Percentiles rank a stretch among this genome's conserved stretches.
Evolutionary conservation across 2,888 invertebrate genomes (phyloP).

Genomic region (Psococerastis gibbosa): DNA sequence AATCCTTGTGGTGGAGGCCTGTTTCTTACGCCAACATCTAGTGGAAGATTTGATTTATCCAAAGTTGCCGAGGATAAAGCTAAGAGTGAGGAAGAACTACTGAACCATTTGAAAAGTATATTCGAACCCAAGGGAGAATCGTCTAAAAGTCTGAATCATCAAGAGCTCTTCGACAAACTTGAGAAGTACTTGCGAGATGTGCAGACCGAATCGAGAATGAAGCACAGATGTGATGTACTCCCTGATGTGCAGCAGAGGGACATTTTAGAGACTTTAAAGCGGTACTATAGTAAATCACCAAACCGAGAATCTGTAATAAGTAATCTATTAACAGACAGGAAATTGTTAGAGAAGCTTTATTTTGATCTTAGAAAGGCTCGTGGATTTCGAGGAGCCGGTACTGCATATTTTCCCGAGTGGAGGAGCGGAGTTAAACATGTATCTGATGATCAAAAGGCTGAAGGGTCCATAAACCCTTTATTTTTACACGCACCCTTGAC

Average conservation of each 20-base stretch:
- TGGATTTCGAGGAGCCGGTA: conserved; percentile 26
- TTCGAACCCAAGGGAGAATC: conserved; percentile 24
- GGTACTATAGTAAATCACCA: conserved; percentile 44
- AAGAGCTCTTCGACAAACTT: conserved; percentile 42
- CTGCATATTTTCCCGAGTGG: conserved; percentile 13
- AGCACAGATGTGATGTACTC: conserved; percentile 7
- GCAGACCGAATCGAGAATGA: conserved; percentile 13
- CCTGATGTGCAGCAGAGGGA: conserved; percentile 34
- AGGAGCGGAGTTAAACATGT: conserved; percentile 1
- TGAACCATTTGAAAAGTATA: conserved; percentile 42
- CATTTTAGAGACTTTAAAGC: conserved; percentile 42
- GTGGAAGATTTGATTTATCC: conserved; percentile 46
- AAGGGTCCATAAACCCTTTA: conserved; percentile 9
- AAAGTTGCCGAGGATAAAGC: conserved; percentile 44
- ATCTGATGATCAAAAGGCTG: conserved; percentile 1
- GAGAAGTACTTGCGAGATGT: conserved; percentile 35
- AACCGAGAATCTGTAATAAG: conserved; percentile 50
- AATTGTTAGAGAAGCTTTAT: conserved; percentile 49
- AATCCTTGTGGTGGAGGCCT: conserved; percentile 25
- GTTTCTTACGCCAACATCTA: conserved; percentile 27
- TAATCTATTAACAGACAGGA: conserved; percentile 51
- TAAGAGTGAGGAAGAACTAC: conserved; percentile 41
- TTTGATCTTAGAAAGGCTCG: conserved; percentile 51
- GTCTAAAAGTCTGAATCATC: conserved; percentile 31
- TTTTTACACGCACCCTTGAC: conserved; percentile 45